Evolutionary conservation across 2,888 invertebrate genomes (phyloP).

Genomic region (Philopedon plagiatum): DNA sequence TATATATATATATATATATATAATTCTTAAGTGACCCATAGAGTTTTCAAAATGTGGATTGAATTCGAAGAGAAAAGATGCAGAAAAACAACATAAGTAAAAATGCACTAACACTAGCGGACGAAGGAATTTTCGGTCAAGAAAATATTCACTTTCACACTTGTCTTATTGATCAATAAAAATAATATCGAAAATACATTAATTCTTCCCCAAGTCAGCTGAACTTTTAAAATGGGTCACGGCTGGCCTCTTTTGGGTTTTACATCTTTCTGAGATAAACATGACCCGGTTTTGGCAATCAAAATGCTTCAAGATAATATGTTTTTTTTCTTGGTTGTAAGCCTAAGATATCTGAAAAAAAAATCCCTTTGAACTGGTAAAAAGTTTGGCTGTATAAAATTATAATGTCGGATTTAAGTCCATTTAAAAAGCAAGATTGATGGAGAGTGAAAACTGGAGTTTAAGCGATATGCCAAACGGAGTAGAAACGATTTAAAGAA

Average conservation of each 20-base stretch:
- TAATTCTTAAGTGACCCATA: no score
- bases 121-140: no score
- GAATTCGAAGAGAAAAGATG: no score
- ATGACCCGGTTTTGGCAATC: not conserved
- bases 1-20: no score
- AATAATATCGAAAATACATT: conserved; percentile 2
- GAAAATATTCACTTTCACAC: no score
- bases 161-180: not conserved
- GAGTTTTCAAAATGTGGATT: no score
- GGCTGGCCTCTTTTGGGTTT: not conserved
- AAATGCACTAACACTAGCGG: no score
- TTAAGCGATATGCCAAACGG: conserved; percentile 12
- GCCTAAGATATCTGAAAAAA: not conserved
- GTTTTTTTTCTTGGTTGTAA: not conserved
- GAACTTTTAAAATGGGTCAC: not conserved
- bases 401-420: not conserved
- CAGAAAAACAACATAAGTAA: no score
- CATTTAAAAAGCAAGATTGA: conserved; percentile 2
- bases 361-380: not conserved
- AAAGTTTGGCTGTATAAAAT: conserved; percentile 4
- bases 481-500: conserved; percentile 2
- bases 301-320: conserved; percentile 1
- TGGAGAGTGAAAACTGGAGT: conserved; percentile 8
- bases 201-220: not conserved
- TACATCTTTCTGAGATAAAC: not conserved